Base-by-base conservation (phyloP, 2,888 invertebrate species). In the Vannuccia rotundouncinata region DNA sequence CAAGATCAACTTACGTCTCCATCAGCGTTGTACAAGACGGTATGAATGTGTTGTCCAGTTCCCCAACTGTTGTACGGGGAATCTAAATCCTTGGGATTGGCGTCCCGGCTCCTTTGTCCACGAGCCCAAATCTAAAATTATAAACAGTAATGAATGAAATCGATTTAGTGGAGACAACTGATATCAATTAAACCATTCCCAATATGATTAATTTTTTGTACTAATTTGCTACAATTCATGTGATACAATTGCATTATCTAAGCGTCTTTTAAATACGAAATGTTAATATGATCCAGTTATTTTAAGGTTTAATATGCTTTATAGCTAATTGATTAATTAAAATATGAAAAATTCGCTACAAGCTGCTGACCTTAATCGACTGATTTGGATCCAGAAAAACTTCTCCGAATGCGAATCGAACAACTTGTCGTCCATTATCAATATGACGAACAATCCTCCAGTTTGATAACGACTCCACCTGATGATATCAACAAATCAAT, bases 51-150 rank as follows among this genome's bases (percentile, higher is more conserved):
- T 27, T 80, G 29, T 1, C 80, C 80, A 79, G 29, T 79, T 17
- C 78, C 80, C 80, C 80, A 80, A 22, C 79, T 78, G 17, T 25
- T 30, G 13, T 79, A 45, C 1, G 80, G 31, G 0, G 29, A 45
- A 30, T 80, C 80, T 30, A 78, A 22, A 25, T 80, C 80, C 27
- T 25, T 75, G n/a, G 80, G 30, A 27, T 27, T 79, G 22, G 79
- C 79, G n/a, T 80, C 79, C n/a, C n/a, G 17, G 31, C n/a, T 25
- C 2, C 59, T 80, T 31, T 80, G 27, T n/a, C 78, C 80, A 78
- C 78, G 31, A 0, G 80, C 80, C 79, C 79, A 80, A 31, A 80
- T 78, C 79, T 78, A 78, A 25, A 74, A 74, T 31, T 5, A 31
- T 13, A 73, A 73, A 28, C 27, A 45, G 5, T n/a, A n/a, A n/a